Base-by-base conservation (phyloP, 1,140 invertebrate genomes). In the Sogatella furcifera region DNA sequence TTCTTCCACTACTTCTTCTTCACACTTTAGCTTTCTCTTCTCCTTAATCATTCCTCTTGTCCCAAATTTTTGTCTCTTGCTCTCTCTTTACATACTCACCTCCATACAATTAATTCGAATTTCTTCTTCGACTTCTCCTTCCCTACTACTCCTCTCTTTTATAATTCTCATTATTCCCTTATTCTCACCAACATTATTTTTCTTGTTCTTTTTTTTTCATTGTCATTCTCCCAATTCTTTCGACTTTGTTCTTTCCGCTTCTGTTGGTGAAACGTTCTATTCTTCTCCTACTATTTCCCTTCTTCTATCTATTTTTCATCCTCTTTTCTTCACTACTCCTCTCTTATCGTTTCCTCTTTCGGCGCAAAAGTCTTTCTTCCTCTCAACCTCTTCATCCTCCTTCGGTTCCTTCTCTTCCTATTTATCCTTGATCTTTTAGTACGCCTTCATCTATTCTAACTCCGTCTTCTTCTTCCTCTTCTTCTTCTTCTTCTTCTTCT, bases 341-440 rank as follows among this genome's bases (percentile, higher is more conserved):
- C 38, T 57, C 19, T 14, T 41, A n/a, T n/a, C n/a, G n/a, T 57
- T 38, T 57, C 34, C 42, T 41, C 52, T 38, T 38, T 41, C 55
- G n/a, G n/a, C n/a, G n/a, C n/a, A n/a, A n/a, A n/a, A n/a, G n/a
- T 31, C 19, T 13, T 41, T 57, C 55, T 38, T 41, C 22, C 19
- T 57, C 42, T 41, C 13, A 5, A 5, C 14, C 19, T 38, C 14
- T 43, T 38, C 14, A 43, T 15, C 43, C 19, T 55, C 19, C 24
- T 31, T 14, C 38, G 6, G 5, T 38, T 31, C 15, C 38, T 41
- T 31, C 24, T 31, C 15, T n/a, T 55, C 11, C 28, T 31, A 43
- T n/a, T 55, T 31, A 5, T 31, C 52, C n/a, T 43, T 57, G 38
- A 52, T 22, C 42, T 41, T 52, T 24, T 57, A 15, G 5, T 49